A percentile compares a stretch with the other conserved stretches of the same genome.
Evolutionary conservation across 2,888 invertebrate species (phyloP).

Genomic region (Cordilura impudica): DNA sequence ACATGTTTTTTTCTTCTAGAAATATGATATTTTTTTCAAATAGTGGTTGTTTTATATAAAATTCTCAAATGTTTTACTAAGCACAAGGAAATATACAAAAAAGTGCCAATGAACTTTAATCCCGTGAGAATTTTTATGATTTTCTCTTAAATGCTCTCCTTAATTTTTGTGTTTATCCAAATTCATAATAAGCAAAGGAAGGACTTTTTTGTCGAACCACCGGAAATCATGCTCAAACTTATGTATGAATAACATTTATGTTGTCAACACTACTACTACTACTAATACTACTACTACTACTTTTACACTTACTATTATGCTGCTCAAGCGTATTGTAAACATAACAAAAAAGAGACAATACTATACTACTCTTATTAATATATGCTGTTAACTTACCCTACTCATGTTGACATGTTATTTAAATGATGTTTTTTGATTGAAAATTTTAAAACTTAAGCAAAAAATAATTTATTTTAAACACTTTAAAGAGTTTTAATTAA

Average conservation of each 20-base stretch:
- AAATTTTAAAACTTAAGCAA: not conserved
- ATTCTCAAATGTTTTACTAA: not conserved
- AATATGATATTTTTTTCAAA: constrained; percentile 34
- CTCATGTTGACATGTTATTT: constrained; percentile 38
- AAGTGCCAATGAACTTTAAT: constrained; percentile 60
- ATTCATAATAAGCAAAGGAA: constrained; percentile 51
- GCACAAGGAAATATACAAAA: not conserved
- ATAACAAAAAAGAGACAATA: constrained; percentile 27
- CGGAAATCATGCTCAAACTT: constrained; percentile 51
- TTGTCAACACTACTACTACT: not conserved
- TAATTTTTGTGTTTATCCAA: constrained; percentile 3
- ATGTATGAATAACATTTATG: constrained; percentile 12
- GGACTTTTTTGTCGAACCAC: constrained; percentile 34
- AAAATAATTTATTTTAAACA: not conserved
- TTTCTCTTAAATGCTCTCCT: not conserved
- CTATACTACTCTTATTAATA: not conserved
- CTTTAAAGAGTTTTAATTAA: constrained; percentile 8
- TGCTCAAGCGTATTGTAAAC: constrained; percentile 48
- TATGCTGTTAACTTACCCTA: constrained; percentile 41
- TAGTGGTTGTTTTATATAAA: not conserved
- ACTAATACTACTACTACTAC: constrained; percentile 45
- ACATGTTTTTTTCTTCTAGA: constrained; percentile 15
- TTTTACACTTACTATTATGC: constrained; percentile 48
- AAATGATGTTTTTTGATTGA: too few species aligned
- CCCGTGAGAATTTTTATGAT: constrained; percentile 40